Evolutionary conservation across 2,888 invertebrate genomes (phyloP), one percentile per base, ranked within the genome.

Genomic region (Muscina levida): DNA sequence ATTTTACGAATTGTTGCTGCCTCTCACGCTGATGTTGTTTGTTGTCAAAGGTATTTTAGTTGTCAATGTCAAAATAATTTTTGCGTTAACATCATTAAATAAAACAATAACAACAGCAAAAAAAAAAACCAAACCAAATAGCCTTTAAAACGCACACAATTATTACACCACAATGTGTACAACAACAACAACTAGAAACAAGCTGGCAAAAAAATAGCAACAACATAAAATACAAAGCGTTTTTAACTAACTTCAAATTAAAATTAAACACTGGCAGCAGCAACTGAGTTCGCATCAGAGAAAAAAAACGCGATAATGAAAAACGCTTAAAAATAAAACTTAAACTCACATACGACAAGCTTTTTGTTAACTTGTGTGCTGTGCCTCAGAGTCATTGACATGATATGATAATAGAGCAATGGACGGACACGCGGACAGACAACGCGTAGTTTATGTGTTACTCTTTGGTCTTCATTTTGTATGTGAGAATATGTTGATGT

Each of bases 11-110:
- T 19, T 51, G 15, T 19, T 15, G 15, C 19, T 51, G 22, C n/a
- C 44, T 37, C n/a, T 44, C 15, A 5, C 17, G 19, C 19, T 10
- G 46, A 15, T 46, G n/a, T 46, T 46, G n/a, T 51, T 6, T 19
- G 51, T 11, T 51, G 22, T 19, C 1, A 6, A 17, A 51, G 24
- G 31, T 31, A 31, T 53, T 53, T n/a, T 24, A 53, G 53, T 53
- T 53, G 10, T 79, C 75, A 76, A 76, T 79, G 79, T 76, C 75
- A 79, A 75, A 68, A 57, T 66, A 42, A 66, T 42, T 59, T 59
- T 59, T 59, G 59, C 59, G 37, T 59, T 59, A 59, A 59, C 59
- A 59, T 59, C 59, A 59, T 59, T 59, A 57, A 57, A 19, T 3
- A 48, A 48, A 48, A 48, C 48, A 1, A 75, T 15, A 48, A 48